Evolutionary conservation across 2,797 vertebrate genomes (phyloP).

Genomic region (Cuniculus paca): DNA sequence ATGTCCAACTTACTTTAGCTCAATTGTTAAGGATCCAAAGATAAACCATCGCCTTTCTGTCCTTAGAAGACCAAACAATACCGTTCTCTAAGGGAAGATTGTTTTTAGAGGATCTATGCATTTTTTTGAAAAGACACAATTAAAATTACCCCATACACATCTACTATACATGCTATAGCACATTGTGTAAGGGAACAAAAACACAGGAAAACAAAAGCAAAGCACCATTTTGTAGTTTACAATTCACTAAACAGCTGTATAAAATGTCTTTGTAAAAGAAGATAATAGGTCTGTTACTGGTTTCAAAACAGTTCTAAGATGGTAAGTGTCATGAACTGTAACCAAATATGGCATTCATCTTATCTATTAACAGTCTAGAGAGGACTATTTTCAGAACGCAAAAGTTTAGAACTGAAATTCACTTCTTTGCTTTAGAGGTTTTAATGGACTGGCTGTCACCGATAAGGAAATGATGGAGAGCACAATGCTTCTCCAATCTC

Average conservation of each 20-base stretch:
- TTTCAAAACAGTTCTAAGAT: constrained; percentile 82
- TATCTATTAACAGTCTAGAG: constrained; percentile 84
- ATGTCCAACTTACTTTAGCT: neutral
- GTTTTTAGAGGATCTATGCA: neutral
- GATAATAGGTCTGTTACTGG: constrained; percentile 80
- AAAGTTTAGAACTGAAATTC: constrained; percentile 86
- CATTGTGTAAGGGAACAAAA: constrained; percentile 50
- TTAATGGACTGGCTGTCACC: constrained; percentile 89
- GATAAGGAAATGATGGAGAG: constrained; percentile 89
- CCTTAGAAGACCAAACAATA: neutral
- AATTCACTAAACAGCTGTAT: constrained; percentile 67
- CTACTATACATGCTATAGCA: neutral
- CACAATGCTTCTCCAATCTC: constrained; percentile 85
- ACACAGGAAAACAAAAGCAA: constrained; percentile 60
- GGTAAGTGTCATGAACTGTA: constrained; percentile 80
- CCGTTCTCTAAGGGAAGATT: neutral
- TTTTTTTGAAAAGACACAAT: constrained; percentile 62
- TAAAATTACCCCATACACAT: constrained; percentile 24
- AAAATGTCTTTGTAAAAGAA: constrained; percentile 80
- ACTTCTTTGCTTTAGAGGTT: constrained; percentile 84
- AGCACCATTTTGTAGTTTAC: constrained; percentile 15
- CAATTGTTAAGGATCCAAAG: neutral
- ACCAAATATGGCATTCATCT: constrained; percentile 82
- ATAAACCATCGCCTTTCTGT: neutral
- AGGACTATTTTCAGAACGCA: constrained; percentile 86